phyloP scores from a whole-genome alignment of 2,113 vertebrate species.

The Silurus asotus region DNA sequence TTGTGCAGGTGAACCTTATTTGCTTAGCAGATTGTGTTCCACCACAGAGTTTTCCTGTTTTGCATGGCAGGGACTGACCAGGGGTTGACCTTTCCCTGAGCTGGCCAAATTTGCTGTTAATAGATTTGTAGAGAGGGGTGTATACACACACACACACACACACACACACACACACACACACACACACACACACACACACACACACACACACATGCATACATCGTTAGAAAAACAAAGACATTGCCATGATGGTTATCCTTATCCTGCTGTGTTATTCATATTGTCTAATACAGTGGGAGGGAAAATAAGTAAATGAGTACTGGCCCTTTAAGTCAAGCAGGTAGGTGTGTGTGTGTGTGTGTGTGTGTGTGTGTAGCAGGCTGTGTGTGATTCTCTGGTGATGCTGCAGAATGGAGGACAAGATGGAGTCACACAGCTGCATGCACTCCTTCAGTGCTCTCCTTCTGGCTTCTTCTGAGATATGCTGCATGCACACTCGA shows the following conservation, averaged over 20 bases:
- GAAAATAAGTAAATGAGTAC: not conserved
- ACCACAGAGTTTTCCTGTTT: slow-evolving; percentile 19
- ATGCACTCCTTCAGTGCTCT: slow-evolving; percentile 34
- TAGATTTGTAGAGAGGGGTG: not conserved
- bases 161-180: slow-evolving; percentile 1
- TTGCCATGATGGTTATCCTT: not conserved
- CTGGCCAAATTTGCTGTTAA: not conserved
- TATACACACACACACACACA: slow-evolving; percentile 17
- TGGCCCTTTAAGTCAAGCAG: slow-evolving; percentile 45
- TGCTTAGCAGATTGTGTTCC: slow-evolving; percentile 12
- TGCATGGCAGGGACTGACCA: slow-evolving; percentile 14
- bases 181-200: slow-evolving; percentile 24
- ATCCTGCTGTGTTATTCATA: not conserved
- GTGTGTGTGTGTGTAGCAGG: not conserved
- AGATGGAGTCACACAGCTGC: slow-evolving; percentile 48
- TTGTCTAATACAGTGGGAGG: not conserved
- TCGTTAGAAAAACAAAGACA: not conserved
- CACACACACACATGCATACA: not conserved
- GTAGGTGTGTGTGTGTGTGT: not conserved
- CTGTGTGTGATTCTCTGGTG: slow-evolving; percentile 17
- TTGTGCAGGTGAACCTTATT: slow-evolving; percentile 4
- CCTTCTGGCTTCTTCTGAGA: slow-evolving; percentile 12
- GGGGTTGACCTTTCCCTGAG: slow-evolving; percentile 6
- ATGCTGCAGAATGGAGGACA: slow-evolving; percentile 48
- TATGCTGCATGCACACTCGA: not conserved